phyloP scores from a whole-genome alignment of 2,888 invertebrate species.

The Cremastinae sp. region DNA sequence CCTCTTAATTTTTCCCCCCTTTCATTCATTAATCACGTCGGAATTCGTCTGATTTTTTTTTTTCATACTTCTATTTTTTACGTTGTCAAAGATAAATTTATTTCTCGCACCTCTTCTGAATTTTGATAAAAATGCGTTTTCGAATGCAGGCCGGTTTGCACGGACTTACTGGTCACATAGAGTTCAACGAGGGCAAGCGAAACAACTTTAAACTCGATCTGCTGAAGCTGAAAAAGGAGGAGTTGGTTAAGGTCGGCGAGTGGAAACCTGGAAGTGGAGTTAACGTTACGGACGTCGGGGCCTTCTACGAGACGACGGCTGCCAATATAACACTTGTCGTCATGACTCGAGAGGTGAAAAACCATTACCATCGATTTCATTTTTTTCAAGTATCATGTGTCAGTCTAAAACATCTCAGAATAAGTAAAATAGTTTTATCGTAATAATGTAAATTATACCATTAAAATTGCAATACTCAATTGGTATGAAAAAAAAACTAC shows the following conservation, averaged over 20 bases:
- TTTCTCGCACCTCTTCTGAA: not conserved
- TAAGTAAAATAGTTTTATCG: too few species aligned
- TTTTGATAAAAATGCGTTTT: constrained; percentile 5
- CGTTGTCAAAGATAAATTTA: not conserved
- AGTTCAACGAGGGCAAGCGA: constrained; percentile 92
- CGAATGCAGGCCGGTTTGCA: constrained; percentile 87
- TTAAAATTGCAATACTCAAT: too few species aligned
- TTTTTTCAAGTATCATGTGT: too few species aligned
- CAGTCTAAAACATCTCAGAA: not conserved
- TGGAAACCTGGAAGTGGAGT: constrained; percentile 90
- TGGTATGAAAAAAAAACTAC: too few species aligned
- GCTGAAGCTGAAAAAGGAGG: constrained; percentile 89
- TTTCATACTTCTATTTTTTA: too few species aligned
- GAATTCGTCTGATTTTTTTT: too few species aligned
- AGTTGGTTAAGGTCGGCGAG: constrained; percentile 90
- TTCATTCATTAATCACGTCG: too few species aligned
- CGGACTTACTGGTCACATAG: constrained; percentile 93
- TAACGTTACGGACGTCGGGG: constrained; percentile 91
- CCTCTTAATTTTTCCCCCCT: too few species aligned
- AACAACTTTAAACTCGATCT: constrained; percentile 93
- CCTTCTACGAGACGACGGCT: constrained; percentile 90
- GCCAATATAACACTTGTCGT: constrained; percentile 94
- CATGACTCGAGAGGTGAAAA: constrained; percentile 91
- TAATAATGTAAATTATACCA: too few species aligned
- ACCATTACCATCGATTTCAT: too few species aligned